Conservation (phyloP, 1,140 invertebrate species). For the Bombyx mandarina region DNA sequence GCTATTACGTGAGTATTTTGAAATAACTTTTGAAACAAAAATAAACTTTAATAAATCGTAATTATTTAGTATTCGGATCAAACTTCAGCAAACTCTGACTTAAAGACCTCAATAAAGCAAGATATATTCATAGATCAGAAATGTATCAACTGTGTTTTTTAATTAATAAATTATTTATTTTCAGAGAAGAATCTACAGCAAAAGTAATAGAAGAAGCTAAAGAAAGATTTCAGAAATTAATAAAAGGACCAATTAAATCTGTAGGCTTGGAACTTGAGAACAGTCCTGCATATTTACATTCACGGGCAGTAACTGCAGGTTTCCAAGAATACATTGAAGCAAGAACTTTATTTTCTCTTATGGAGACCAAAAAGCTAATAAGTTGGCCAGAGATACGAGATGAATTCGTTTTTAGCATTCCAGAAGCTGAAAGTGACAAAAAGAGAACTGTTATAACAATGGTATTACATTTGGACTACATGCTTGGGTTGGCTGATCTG, state of each 20-base stretch:
- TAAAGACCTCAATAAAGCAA: no score
- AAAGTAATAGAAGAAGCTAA: constrained; percentile 77
- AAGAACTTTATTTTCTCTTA: constrained; percentile 64
- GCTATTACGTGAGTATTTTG: constrained; percentile 60
- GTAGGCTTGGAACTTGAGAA: constrained; percentile 82
- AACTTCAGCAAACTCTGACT: background rate
- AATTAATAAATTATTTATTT: background rate
- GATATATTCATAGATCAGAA: no score
- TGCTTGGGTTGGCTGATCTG: constrained; percentile 89
- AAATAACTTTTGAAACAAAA: background rate
- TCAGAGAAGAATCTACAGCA: constrained; percentile 70
- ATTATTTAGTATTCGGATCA: background rate
- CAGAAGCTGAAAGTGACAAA: constrained; percentile 24
- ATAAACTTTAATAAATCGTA: background rate
- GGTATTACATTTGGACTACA: constrained; percentile 78
- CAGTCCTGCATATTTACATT: constrained; percentile 82
- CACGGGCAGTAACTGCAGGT: constrained; percentile 81
- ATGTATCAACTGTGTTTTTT: background rate
- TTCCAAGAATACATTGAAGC: constrained; percentile 93
- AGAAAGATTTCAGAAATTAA: constrained; percentile 74
- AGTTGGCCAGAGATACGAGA: constrained; percentile 43
- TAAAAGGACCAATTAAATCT: constrained; percentile 73
- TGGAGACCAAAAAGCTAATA: constrained; percentile 43
- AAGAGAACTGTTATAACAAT: constrained; percentile 28
- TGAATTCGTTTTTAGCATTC: constrained; percentile 32